phyloP scores from a whole-genome alignment of 2,888 invertebrate species.

The Epistrophe eligans region DNA sequence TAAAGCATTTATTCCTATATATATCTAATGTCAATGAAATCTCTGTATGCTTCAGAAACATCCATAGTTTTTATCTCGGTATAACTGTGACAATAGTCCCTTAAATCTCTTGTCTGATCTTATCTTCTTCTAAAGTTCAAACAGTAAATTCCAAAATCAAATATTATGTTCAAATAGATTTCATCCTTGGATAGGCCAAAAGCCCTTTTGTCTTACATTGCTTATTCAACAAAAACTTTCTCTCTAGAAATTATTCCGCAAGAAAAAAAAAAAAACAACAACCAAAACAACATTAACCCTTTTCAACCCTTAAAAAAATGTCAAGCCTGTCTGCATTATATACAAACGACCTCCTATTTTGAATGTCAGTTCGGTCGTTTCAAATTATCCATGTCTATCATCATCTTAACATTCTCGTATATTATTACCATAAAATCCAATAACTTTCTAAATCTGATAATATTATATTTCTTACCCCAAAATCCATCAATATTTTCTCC shows the following conservation, averaged over 20 bases:
- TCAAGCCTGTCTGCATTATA: background rate
- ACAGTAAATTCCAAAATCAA: background rate
- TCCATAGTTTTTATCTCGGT: background rate
- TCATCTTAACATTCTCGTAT: background rate
- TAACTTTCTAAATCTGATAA: conserved; percentile 10
- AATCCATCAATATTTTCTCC: conserved; percentile 2
- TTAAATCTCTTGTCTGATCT: conserved; percentile 11
- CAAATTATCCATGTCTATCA: conserved; percentile 4
- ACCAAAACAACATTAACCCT: background rate
- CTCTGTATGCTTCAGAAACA: background rate
- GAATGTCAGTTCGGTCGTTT: conserved; percentile 3
- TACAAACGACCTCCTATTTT: background rate
- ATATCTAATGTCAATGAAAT: background rate
- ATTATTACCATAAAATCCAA: conserved; percentile 11
- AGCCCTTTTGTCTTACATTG: background rate
- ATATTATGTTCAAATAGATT: background rate
- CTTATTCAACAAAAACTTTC: conserved; percentile 1
- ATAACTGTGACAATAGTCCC: background rate
- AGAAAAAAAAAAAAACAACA: background rate
- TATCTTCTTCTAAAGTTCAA: background rate
- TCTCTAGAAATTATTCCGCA: background rate
- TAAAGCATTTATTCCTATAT: background rate
- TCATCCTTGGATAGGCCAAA: background rate
- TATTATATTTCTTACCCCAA: conserved; percentile 2
- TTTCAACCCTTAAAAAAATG: background rate